phyloP scores from a whole-genome alignment of 1,140 invertebrate species.

The Musca domestica region DNA sequence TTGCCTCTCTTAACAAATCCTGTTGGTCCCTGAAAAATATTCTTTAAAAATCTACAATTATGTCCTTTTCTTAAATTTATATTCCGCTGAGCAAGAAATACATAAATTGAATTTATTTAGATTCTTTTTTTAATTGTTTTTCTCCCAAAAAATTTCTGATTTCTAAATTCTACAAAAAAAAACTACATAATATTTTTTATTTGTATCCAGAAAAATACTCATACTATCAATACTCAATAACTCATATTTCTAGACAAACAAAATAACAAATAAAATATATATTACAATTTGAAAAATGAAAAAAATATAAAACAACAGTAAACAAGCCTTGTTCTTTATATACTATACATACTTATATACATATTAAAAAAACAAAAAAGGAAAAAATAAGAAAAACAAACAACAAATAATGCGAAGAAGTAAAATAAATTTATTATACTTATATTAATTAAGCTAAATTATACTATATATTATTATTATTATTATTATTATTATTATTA shows the following conservation, averaged over 20 bases:
- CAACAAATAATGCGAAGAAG: not conserved
- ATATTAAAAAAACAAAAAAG: conserved; percentile 7
- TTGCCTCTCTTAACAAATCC: too few species aligned
- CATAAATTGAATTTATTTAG: too few species aligned
- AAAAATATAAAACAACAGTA: conserved; percentile 15
- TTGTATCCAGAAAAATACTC: conserved; percentile 1
- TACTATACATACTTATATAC: conserved; percentile 27
- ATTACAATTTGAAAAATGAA: not conserved
- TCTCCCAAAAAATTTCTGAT: not conserved
- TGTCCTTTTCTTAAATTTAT: too few species aligned
- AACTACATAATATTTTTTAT: too few species aligned
- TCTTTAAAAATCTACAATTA: too few species aligned
- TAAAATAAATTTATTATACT: conserved; percentile 15
- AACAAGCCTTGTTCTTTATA: conserved; percentile 30
- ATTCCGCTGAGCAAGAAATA: too few species aligned
- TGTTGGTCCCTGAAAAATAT: too few species aligned
- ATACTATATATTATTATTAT: conserved; percentile 17
- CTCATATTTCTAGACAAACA: conserved; percentile 21
- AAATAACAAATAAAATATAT: conserved; percentile 11
- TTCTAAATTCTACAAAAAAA: not conserved
- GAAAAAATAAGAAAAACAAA: too few species aligned
- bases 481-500: too few species aligned
- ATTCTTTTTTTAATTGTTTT: not conserved
- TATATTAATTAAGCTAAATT: conserved; percentile 23
- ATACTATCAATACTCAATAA: conserved; percentile 17